phyloP scores from a whole-genome alignment of 2,797 vertebrate species.

The Capromys pilorides region DNA sequence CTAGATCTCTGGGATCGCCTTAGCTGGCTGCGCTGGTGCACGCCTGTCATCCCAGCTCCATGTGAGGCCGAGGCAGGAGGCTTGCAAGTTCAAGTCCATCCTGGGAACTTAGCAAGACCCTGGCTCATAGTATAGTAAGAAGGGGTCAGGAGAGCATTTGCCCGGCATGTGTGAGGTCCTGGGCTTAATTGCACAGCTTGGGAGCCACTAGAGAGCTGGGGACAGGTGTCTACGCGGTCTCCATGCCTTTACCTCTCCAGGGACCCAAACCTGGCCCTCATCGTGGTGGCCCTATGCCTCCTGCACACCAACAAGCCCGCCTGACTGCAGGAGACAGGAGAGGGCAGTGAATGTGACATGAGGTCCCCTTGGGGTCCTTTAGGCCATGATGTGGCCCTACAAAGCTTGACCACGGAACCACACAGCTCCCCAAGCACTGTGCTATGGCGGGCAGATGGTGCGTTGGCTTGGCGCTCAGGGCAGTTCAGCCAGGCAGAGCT shows the following conservation, averaged over 20 bases:
- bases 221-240: neutral
- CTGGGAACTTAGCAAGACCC: neutral
- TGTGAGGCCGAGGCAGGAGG: neutral
- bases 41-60: neutral
- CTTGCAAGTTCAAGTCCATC: neutral
- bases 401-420: neutral
- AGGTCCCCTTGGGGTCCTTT: neutral
- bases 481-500: neutral
- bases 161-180: neutral
- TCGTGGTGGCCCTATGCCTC: fast-evolving
- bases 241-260: neutral
- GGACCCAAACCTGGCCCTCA: neutral
- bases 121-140: no score
- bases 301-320: neutral
- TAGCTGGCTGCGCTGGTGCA: neutral
- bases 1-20: neutral
- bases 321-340: neutral
- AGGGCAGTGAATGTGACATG: neutral
- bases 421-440: neutral
- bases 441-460: neutral
- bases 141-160: neutral
- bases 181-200: neutral
- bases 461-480: neutral
- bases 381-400: neutral
- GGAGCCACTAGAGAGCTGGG: neutral